Base-by-base conservation (phyloP, 1,140 invertebrate species). In the Neomicropteryx cornuta region DNA sequence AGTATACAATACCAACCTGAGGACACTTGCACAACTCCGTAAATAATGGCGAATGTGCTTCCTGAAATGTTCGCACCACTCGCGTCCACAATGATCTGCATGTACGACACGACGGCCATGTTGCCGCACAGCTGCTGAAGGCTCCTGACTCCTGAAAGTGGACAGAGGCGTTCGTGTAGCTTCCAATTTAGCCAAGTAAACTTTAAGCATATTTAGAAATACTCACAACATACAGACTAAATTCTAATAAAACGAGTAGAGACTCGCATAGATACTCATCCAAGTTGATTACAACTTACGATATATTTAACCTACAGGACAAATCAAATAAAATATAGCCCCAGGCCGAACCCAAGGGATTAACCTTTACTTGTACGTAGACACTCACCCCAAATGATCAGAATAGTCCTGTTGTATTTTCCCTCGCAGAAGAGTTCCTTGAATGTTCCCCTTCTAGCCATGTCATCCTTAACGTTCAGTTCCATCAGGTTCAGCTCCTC, bases 121-220 rank as follows among this genome's bases (percentile, higher is more conserved):
- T 75, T 62, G 6, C 78, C 78, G 29, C 66, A 71, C 33, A 77
- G 66, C 44, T 80, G 76, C 43, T 79, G 76, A 16, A 76, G 52
- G 49, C 58, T 52, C 49, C 71, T 58, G 10, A 70, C 33, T n/a
- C 39, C 39, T 41, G 18, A n/a, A n/a, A n/a, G n/a, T n/a, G n/a
- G n/a, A n/a, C n/a, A n/a, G n/a, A n/a, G n/a, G n/a, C n/a, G n/a
- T n/a, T n/a, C n/a, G n/a, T n/a, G n/a, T n/a, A n/a, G n/a, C n/a
- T n/a, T n/a, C n/a, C n/a, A n/a, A n/a, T n/a, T n/a, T n/a, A n/a
- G n/a, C n/a, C n/a, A n/a, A n/a, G n/a, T n/a, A n/a, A n/a, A n/a
- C n/a, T n/a, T n/a, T n/a, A n/a, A n/a, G n/a, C n/a, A n/a, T n/a
- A n/a, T n/a, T n/a, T n/a, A n/a, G n/a, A n/a, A n/a, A n/a, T n/a